Percentiles rank a stretch among this genome's conserved stretches.
These are phyloP conservation scores for Apotomis turbidana DNA, from an alignment of 2,888 invertebrate species.

Conservation along the genomic window DNA sequence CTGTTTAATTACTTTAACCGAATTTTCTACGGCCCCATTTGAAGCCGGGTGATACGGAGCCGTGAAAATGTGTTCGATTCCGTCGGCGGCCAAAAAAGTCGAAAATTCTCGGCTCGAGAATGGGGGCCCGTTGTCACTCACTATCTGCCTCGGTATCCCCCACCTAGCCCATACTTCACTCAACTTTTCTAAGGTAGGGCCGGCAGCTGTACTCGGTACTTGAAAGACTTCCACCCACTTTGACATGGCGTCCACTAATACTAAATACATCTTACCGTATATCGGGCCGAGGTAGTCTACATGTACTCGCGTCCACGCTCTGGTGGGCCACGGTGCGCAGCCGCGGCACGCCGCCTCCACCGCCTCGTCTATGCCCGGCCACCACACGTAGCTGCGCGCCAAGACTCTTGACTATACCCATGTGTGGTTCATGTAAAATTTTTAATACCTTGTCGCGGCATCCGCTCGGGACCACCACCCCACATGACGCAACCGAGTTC, in stretches of 20 bases:
- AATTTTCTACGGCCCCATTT: background rate
- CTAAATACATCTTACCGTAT: background rate
- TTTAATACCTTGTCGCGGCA: background rate
- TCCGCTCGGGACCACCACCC: background rate
- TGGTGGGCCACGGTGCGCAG: background rate
- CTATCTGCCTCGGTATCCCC: background rate
- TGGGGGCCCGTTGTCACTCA: background rate
- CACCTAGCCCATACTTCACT: background rate
- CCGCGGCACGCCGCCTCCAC: background rate
- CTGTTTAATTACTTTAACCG: background rate
- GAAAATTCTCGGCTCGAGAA: background rate
- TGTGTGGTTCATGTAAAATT: background rate
- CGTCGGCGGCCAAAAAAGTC: background rate
- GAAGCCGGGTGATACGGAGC: no score
- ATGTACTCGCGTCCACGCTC: background rate
- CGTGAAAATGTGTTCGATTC: background rate
- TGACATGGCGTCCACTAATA: background rate
- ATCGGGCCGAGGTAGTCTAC: background rate
- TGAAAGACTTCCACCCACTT: background rate
- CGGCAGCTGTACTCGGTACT: background rate
- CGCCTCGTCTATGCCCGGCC: conserved; percentile 5
- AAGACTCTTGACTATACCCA: background rate
- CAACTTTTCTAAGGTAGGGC: background rate
- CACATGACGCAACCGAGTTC: conserved; percentile 12
- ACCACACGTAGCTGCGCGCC: background rate